These are phyloP conservation scores for Tokudaia tokunoshimensis DNA, from an alignment of 2,797 vertebrate genomes.

Conservation along the genomic window DNA sequence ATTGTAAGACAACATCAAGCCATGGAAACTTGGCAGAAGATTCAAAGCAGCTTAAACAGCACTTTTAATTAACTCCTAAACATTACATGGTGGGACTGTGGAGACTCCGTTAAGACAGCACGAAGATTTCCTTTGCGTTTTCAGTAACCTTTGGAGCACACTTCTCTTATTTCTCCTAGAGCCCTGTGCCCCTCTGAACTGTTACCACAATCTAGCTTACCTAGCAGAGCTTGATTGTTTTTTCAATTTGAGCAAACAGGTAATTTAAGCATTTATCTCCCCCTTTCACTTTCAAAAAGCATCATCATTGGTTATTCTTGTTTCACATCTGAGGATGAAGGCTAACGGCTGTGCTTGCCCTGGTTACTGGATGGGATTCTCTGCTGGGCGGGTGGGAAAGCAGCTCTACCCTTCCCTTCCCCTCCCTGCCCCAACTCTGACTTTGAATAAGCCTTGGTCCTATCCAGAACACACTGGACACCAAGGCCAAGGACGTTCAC, in stretches of 20 bases:
- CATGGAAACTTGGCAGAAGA: conserved; percentile 97
- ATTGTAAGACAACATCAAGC: conserved; percentile 98
- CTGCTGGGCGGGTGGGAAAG: conserved; percentile 79
- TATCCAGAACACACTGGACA: conserved; percentile 75
- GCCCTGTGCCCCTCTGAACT: conserved; percentile 88
- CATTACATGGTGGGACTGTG: conserved; percentile 89
- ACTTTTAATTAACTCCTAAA: conserved; percentile 92
- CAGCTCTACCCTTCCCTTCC: conserved; percentile 69
- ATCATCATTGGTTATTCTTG: neutral
- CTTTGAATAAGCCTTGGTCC: conserved; percentile 65
- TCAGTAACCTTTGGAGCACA: conserved; percentile 88
- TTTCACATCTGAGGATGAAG: conserved; percentile 76
- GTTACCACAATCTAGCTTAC: conserved; percentile 85
- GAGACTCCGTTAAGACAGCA: conserved; percentile 88
- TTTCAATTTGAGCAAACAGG: conserved; percentile 86
- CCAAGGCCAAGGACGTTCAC: conserved; percentile 52
- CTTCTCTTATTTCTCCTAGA: conserved; percentile 87
- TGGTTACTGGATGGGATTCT: conserved; percentile 82
- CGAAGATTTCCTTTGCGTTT: conserved; percentile 89
- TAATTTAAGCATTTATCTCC: conserved; percentile 86
- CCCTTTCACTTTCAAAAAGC: conserved; percentile 81
- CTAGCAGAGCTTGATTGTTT: conserved; percentile 87
- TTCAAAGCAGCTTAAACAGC: conserved; percentile 93
- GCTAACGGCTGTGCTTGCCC: conserved; percentile 77
- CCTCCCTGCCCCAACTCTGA: neutral